Evolutionary conservation across 2,888 invertebrate species (phyloP).

Genomic region (Latheticus oryzae): DNA sequence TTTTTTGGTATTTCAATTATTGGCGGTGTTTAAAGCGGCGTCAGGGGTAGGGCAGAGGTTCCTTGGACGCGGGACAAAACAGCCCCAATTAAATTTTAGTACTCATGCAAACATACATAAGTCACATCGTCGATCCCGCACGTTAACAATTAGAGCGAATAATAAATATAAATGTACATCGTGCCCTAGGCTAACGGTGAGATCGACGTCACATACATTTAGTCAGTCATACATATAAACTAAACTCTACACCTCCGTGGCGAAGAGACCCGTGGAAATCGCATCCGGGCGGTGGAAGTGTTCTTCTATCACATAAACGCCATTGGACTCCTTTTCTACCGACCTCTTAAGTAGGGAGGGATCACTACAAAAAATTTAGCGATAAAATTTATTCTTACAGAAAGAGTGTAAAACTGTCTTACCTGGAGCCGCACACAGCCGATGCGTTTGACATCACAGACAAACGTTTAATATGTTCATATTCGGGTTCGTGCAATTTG

Average conservation of each 20-base stretch:
- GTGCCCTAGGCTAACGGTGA: slow-evolving; percentile 48
- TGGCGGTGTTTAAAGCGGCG: slow-evolving; percentile 53
- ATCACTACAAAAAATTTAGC: slow-evolving; percentile 70
- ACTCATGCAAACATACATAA: slow-evolving; percentile 58
- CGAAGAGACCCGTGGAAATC: slow-evolving; percentile 71
- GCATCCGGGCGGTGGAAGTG: slow-evolving; percentile 76
- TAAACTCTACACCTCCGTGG: slow-evolving; percentile 78
- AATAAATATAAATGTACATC: slow-evolving; percentile 64
- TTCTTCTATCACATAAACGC: slow-evolving; percentile 81
- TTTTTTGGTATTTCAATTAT: slow-evolving; percentile 53
- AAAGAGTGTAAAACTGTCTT: too few species aligned
- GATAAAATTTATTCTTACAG: background rate
- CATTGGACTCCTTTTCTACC: slow-evolving; percentile 69
- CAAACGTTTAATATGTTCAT: slow-evolving; percentile 65
- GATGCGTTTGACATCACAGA: slow-evolving; percentile 66
- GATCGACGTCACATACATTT: slow-evolving; percentile 51
- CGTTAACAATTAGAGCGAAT: slow-evolving; percentile 49
- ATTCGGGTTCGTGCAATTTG: slow-evolving; percentile 69
- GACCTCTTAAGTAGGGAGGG: slow-evolving; percentile 78
- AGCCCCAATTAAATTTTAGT: slow-evolving; percentile 49
- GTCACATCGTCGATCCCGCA: slow-evolving; percentile 53
- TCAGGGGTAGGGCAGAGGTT: slow-evolving; percentile 50
- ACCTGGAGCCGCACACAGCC: slow-evolving; percentile 64
- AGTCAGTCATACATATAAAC: slow-evolving; percentile 47
- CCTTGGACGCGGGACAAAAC: slow-evolving; percentile 53